Evolutionary conservation across 2,797 vertebrate genomes (phyloP), one percentile per base, ranked within the genome.

Genomic region (Cephalopachus bancanus): DNA sequence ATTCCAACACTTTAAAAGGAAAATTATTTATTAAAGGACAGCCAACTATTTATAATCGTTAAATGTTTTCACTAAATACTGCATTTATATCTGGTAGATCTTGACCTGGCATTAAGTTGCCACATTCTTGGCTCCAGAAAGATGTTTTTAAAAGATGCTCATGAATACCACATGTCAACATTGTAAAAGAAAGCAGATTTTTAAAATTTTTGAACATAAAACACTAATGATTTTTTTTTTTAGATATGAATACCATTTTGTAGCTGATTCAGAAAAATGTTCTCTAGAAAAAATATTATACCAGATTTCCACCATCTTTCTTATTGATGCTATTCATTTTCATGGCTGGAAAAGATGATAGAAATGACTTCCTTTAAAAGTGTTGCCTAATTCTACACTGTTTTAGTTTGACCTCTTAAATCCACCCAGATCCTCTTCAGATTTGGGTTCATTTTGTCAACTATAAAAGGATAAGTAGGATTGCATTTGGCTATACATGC

Each of bases 61-160:
- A 84, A 72, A 84, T 89, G 76, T 49, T 64, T 65, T 85, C 2
- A 33, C 20, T 93, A 74, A 85, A 55, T 75, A 49, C 28, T 94
- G 1, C 10, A 14, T 80, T 94, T 91, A 26, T 94, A 62, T 96
- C 22, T 55, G 44, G 22, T 96, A 94, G 65, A 91, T 94, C 86
- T 91, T 95, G 81, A 89, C 91, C 91, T 95, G 84, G 69, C 65
- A 65, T 80, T 95, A 37, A 75, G n/a, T 75, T 94, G 60, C 71
- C 87, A 87, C 84, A 93, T 92, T 97, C 80, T 90, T 97, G 89
- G 72, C 90, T 94, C 59, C 30, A 84, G 51, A 93, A 91, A 91
- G 74, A 95, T 89, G 89, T 95, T 97, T 96, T 86, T 79, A 89
- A 97, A 86, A 94, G 83, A 76, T 87, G 0, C 19, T 97, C 71